Percentiles rank a stretch among this genome's conserved stretches.
phyloP scores from a whole-genome alignment of 2,888 invertebrate species.

The Adelphocoris suturalis region DNA sequence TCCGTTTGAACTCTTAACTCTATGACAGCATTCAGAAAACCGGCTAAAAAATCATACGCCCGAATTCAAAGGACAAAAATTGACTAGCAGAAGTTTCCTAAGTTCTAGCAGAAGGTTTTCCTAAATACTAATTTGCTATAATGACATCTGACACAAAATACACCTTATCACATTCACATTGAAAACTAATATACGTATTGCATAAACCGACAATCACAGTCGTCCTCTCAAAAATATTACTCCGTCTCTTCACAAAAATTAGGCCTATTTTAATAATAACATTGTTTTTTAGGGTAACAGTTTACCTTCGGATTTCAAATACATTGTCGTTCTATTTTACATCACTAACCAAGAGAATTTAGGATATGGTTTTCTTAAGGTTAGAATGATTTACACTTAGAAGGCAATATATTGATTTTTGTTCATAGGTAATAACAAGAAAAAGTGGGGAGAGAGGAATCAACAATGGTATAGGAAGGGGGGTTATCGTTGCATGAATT shows the following conservation, averaged over 20 bases:
- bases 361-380: conserved; percentile 57
- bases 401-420: conserved; percentile 63
- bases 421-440: conserved; percentile 29
- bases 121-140: conserved; percentile 63
- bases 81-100: conserved; percentile 69
- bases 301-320: conserved; percentile 1
- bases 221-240: conserved; percentile 68
- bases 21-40: not conserved
- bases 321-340: conserved; percentile 42
- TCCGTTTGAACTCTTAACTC: not conserved
- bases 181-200: conserved; percentile 68
- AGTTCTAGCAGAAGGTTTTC: conserved; percentile 55
- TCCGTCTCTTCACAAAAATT: conserved; percentile 68
- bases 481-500: conserved; percentile 59
- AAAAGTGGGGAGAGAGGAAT: conserved; percentile 12
- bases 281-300: conserved; percentile 45
- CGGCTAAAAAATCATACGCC: conserved; percentile 23
- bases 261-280: conserved; percentile 66
- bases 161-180: conserved; percentile 68
- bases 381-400: conserved; percentile 61
- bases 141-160: conserved; percentile 61
- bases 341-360: conserved; percentile 67
- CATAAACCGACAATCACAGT: conserved; percentile 68
- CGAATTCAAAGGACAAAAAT: conserved; percentile 53
- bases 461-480: conserved; percentile 17